Evolutionary conservation across 2,888 invertebrate species (phyloP), one percentile per base, ranked within the genome.

Genomic region (Papilio protenor): DNA sequence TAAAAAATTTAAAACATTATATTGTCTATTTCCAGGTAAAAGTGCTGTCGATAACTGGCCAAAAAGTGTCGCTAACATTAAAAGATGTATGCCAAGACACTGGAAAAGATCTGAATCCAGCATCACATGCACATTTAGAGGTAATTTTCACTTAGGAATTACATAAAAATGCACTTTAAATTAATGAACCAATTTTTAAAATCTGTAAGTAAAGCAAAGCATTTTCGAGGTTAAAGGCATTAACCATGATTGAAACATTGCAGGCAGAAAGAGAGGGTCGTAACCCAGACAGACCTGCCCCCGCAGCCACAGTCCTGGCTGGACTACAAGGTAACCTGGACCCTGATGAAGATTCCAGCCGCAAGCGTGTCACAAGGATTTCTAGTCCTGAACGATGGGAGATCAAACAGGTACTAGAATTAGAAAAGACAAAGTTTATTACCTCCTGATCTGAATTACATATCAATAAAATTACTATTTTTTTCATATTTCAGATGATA

Each of bases 301-400:
- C 95, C 10, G 96, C 95, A 47, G 95, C 96, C 0, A 95, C 96
- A 0, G 94, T 95, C 77, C 87, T 96, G 64, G 95, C 96, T 12
- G 95, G 94, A 1, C 87, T 95, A 66, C 93, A 92, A 81, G 95
- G 94, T 2, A 95, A 94, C 57, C 92, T 96, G 61, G 97, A 97
- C 80, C 97, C 97, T 21, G 97, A 97, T 80, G 98, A 98, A 84
- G 97, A 97, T 85, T 96, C 96, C 83, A 96, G 97, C 52, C 95
- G 97, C 33, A 98, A 98, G 89, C 95, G 98, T 23, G 98, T 98
- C 74, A 98, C 98, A 52, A 95, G 99, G 80, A 97, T 99, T 80
- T 99, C 99, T 0, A 99, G 99, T 72, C 99, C 99, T 0, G 99
- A 99, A 90, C 96, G 97, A 75, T 99, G 99, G 99, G 99, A 99